phyloP scores from a whole-genome alignment of 2,113 vertebrate species.

The Australoheros scitulus region DNA sequence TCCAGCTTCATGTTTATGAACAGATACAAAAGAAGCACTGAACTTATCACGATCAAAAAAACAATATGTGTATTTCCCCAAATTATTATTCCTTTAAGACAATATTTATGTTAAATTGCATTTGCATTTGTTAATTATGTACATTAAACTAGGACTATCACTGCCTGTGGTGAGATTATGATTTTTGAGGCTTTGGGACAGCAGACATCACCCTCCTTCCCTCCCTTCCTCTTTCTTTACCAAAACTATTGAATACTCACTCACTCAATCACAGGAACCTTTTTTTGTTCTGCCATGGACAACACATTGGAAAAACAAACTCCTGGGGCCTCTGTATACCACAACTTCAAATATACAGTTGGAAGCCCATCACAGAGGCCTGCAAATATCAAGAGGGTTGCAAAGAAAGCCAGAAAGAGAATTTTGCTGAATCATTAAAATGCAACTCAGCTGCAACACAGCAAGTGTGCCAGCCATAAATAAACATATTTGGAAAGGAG shows the following conservation, averaged over 20 bases:
- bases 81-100: neutral
- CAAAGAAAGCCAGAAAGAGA: slow-evolving; percentile 28
- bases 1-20: neutral
- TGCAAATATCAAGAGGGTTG: slow-evolving; percentile 28
- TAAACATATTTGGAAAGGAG: slow-evolving; percentile 5
- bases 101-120: neutral
- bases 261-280: neutral
- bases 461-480: slow-evolving; percentile 30
- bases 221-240: neutral
- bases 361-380: slow-evolving; percentile 12
- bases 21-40: neutral
- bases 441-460: slow-evolving; percentile 43
- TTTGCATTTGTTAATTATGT: neutral
- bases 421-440: slow-evolving; percentile 57
- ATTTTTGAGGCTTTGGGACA: neutral
- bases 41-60: neutral
- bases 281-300: neutral
- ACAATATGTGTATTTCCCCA: neutral
- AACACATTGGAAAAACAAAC: neutral
- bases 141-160: neutral
- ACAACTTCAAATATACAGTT: slow-evolving; percentile 12
- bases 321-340: neutral
- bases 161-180: neutral
- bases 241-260: neutral
- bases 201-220: neutral